These are phyloP conservation scores for Myoxocephalus aenaeus DNA, from an alignment of 2,797 vertebrate genomes.

Conservation along the genomic window DNA sequence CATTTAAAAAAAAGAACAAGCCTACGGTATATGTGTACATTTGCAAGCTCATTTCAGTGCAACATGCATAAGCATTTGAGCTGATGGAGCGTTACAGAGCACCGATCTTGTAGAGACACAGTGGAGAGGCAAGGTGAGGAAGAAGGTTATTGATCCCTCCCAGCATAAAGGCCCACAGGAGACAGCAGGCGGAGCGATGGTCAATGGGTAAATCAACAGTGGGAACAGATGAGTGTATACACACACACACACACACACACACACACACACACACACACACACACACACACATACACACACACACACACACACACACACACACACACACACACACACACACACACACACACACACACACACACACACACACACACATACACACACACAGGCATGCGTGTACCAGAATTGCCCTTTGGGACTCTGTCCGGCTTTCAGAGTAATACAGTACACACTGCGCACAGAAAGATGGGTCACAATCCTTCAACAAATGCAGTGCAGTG, in stretches of 20 bases:
- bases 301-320: slow-evolving; percentile 10
- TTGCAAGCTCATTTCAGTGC: slow-evolving; percentile 15
- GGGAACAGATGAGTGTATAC: slow-evolving; percentile 7
- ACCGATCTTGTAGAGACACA: slow-evolving; percentile 36
- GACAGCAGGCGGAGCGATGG: slow-evolving; percentile 56
- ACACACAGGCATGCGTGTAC: slow-evolving; percentile 41
- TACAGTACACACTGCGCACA: slow-evolving; percentile 41
- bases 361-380: slow-evolving; percentile 31
- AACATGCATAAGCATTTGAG: slow-evolving; percentile 34
- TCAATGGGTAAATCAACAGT: slow-evolving; percentile 72
- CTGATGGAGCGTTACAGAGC: slow-evolving; percentile 38
- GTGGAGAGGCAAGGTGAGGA: slow-evolving; percentile 31
- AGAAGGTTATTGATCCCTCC: slow-evolving; percentile 73
- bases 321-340: background rate
- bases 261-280: slow-evolving; percentile 14
- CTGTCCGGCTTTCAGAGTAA: slow-evolving; percentile 53
- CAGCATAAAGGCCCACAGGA: slow-evolving; percentile 66
- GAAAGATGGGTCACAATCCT: slow-evolving; percentile 47
- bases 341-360: slow-evolving; percentile 18
- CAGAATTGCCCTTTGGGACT: slow-evolving; percentile 54
- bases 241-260: slow-evolving; percentile 27
- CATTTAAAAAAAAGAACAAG: background rate
- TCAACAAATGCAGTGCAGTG: slow-evolving; percentile 35
- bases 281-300: slow-evolving; percentile 30
- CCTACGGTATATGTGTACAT: background rate